These are phyloP conservation scores for Nomada fabriciana DNA, from an alignment of 2,888 invertebrate species.

Conservation along the genomic window DNA sequence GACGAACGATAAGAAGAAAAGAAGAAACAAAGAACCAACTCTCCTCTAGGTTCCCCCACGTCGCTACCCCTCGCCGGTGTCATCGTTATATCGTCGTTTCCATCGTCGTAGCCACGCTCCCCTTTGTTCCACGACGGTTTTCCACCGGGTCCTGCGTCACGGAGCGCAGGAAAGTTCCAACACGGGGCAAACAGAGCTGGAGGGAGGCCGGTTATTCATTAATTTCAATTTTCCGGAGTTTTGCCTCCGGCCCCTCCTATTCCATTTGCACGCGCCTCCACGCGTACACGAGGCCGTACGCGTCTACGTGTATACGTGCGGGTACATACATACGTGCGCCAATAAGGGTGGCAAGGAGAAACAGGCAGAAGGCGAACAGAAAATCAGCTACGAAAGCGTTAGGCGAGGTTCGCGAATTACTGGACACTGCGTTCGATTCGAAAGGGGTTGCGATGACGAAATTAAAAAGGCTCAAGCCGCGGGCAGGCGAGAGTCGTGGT, in stretches of 20 bases:
- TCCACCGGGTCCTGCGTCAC: slow-evolving; percentile 69
- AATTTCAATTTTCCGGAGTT: slow-evolving; percentile 84
- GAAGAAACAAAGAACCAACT: slow-evolving; percentile 24
- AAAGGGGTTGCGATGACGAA: slow-evolving; percentile 25
- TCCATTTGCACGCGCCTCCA: slow-evolving; percentile 62
- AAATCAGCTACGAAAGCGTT: slow-evolving; percentile 45
- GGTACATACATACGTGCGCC: not conserved
- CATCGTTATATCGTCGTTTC: slow-evolving; percentile 55
- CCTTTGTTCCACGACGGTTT: slow-evolving; percentile 76
- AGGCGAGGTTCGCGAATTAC: slow-evolving; percentile 43
- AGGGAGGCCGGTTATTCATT: slow-evolving; percentile 79
- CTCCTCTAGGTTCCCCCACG: not conserved
- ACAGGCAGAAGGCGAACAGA: not conserved
- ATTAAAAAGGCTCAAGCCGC: not conserved
- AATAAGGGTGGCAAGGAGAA: slow-evolving; percentile 19
- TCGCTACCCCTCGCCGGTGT: not conserved
- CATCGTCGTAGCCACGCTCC: slow-evolving; percentile 49
- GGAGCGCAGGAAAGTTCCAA: slow-evolving; percentile 50
- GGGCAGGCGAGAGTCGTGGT: slow-evolving; percentile 19
- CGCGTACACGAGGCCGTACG: not conserved
- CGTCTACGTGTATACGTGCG: not conserved
- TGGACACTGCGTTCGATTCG: slow-evolving; percentile 48
- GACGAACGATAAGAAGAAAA: slow-evolving; percentile 3
- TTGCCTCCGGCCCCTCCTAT: slow-evolving; percentile 77
- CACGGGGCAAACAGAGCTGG: slow-evolving; percentile 42